These are phyloP conservation scores for Diarsia dahlii DNA, from an alignment of 2,888 invertebrate genomes.

Conservation along the genomic window DNA sequence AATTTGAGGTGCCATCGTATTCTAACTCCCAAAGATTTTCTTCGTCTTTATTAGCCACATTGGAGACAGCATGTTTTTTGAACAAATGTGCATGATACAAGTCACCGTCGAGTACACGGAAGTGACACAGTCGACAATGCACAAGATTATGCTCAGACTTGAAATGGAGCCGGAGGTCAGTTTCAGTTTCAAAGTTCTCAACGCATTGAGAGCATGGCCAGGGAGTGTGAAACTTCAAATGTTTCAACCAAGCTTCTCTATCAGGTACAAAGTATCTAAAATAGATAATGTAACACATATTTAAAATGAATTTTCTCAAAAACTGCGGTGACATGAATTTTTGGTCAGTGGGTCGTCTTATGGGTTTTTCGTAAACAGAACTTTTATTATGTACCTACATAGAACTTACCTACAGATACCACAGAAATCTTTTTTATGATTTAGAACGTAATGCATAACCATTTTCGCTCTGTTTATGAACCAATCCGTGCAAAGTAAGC, in stretches of 20 bases:
- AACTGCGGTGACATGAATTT: too few species aligned
- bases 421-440: conserved; percentile 89
- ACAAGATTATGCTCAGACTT: conserved; percentile 80
- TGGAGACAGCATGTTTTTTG: conserved; percentile 84
- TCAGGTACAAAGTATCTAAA: conserved; percentile 86
- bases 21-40: conserved; percentile 83
- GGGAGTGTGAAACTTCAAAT: conserved; percentile 84
- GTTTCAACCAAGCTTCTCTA: conserved; percentile 81
- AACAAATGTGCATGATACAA: conserved; percentile 83
- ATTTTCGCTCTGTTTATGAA: conserved; percentile 87
- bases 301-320: not conserved
- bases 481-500: conserved; percentile 87
- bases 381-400: not conserved
- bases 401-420: conserved; percentile 86
- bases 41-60: conserved; percentile 76
- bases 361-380: not conserved
- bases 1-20: conserved; percentile 76
- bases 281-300: not conserved
- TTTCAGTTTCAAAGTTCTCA: conserved; percentile 80
- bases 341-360: too few species aligned
- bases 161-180: conserved; percentile 79
- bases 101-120: conserved; percentile 82
- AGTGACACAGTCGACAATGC: conserved; percentile 86
- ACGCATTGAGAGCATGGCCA: conserved; percentile 88
- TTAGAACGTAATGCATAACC: conserved; percentile 87